Percentiles rank a stretch among this genome's conserved stretches.
Conservation (phyloP, 1,140 invertebrate species). For the Aporrectodea caliginosa region DNA sequence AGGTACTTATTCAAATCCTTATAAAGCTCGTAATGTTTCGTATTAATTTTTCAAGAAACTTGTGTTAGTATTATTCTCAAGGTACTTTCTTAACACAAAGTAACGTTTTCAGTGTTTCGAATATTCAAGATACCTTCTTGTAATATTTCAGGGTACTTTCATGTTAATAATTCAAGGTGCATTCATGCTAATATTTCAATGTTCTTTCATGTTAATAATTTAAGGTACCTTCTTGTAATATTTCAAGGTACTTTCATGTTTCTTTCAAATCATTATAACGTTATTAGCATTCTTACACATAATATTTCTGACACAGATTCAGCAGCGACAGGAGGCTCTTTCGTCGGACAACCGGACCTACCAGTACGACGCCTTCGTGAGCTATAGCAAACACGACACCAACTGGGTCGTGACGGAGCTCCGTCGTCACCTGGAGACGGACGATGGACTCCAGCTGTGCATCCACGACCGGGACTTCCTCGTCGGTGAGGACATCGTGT, state of each 20-base stretch:
- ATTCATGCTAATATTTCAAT: no score
- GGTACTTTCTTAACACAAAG: not conserved
- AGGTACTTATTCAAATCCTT: not conserved
- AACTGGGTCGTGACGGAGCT: not conserved
- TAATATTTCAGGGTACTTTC: no score
- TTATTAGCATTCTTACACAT: no score
- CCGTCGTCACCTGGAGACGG: not conserved
- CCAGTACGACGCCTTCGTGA: not conserved
- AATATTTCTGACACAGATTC: no score
- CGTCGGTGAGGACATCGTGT: slow-evolving; percentile 36
- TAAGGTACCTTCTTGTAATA: no score
- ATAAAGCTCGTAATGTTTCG: not conserved
- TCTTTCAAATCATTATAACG: no score
- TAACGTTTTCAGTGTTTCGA: not conserved
- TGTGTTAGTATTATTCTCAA: no score
- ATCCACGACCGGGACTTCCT: slow-evolving; percentile 43
- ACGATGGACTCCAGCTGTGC: slow-evolving; percentile 34
- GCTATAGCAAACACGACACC: not conserved
- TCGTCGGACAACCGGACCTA: not conserved
- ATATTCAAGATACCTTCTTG: not conserved
- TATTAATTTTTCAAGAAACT: not conserved
- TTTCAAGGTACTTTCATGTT: no score
- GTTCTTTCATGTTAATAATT: no score
- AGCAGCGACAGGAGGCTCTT: no score
- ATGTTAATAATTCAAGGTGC: no score